Evolutionary conservation across 1,140 invertebrate species (phyloP), one percentile per base, ranked within the genome.

Genomic region (Trigoniulus corallinus): DNA sequence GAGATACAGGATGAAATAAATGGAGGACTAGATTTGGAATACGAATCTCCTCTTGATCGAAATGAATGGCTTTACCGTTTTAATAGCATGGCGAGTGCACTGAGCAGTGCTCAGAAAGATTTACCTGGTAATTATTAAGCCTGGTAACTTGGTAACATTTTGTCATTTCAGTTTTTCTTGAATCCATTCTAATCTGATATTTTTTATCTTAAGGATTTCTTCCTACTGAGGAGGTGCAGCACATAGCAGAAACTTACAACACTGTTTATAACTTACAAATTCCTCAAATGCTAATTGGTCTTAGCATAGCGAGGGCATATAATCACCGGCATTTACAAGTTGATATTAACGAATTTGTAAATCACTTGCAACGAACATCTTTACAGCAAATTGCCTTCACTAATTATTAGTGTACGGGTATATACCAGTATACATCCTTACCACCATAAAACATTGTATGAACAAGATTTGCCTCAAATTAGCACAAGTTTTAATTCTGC

Each of bases 191-290:
- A 12, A 44, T n/a, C n/a, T n/a, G n/a, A n/a, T n/a, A n/a, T n/a
- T n/a, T n/a, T n/a, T n/a, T n/a, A n/a, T n/a, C n/a, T n/a, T n/a
- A 44, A 44, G 42, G 42, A 7, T 44, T 7, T 44, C 18, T 44
- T 7, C 4, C 42, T 7, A 20, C 42, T 7, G 42, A 44, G 4
- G 42, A 44, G 21, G 42, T 44, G 4, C 4, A 44, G 21, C 42
- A 44, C 42, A 44, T 44, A 10, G 42, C 42, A 7, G 18, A 18
- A 24, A 44, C 42, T 7, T 44, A 44, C 42, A 44, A 44, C 24
- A 10, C 21, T 7, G 42, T 44, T 20, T 44, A 44, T 44, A 44
- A 44, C 18, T 18, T 44, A 18, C 4, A 44, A 7, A 44, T 44
- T 44, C 18, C 18, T 7, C 7, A 44, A 7, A 7, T 12, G 12